Evolutionary conservation across 2,888 invertebrate species (phyloP), one percentile per base, ranked within the genome.

Genomic region (Thymelicus lineola): DNA sequence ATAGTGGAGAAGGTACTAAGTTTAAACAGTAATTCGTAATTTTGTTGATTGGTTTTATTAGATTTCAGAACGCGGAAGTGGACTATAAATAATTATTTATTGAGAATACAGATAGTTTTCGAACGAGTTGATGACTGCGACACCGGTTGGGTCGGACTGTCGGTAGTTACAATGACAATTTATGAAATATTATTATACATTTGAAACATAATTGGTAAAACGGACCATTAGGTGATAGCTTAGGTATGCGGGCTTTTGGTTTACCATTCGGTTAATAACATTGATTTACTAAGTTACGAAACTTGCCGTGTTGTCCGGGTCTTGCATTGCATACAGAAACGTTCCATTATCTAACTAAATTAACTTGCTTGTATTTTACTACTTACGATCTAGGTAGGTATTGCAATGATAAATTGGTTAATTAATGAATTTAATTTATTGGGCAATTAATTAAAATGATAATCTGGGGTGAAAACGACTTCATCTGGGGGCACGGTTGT

Each of bases 61-160:
- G 79, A 28, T 78, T 76, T 81, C 79, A 77, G 76, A 80, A 83
- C 79, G 80, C 79, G 83, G 85, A 86, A 86, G 79, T 71, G 71
- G 70, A 77, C 75, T 75, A 75, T 78, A 77, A 77, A 78, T 78
- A 76, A 78, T 77, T 75, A 75, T 76, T 77, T 77, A 79, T 75
- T 78, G 75, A 80, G 75, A 82, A 79, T 80, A 36, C 36, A 36
- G n/a, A n/a, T 42, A 79, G 83, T 79, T 76, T 79, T 77, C 73
- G 73, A 75, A 77, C 73, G 73, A 74, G 70, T 66, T 70, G 72
- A 74, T 78, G 77, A 78, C 74, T 78, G 78, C 35, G 62, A 71
- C 64, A 74, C 73, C 73, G 74, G 74, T 72, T 74, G 38, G 70
- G 48, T 50, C 9, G 46, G 46, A 28, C 1, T 38, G 72, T 62